These are phyloP conservation scores for Margaritifera margaritifera DNA, from an alignment of 2,888 invertebrate genomes.

Conservation along the genomic window DNA sequence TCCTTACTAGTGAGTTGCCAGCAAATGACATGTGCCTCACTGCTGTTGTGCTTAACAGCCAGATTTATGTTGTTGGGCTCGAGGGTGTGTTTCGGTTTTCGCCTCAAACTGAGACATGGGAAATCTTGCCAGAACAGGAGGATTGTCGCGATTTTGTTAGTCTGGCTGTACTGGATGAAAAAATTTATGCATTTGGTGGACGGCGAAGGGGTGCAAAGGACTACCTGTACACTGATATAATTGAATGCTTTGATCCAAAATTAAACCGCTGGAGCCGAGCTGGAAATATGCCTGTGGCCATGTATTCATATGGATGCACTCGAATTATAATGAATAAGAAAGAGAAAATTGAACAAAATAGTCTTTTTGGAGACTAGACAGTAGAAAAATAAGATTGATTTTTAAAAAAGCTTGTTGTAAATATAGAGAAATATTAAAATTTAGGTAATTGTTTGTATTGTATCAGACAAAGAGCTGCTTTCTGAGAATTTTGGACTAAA, in stretches of 20 bases:
- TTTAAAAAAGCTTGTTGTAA: too few relatives aligned
- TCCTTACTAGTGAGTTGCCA: slow-evolving; percentile 54
- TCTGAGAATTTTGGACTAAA: too few relatives aligned
- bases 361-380: too few relatives aligned
- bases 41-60: slow-evolving; percentile 56
- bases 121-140: slow-evolving; percentile 60
- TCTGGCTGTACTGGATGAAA: slow-evolving; percentile 62
- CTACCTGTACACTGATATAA: slow-evolving; percentile 61
- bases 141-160: slow-evolving; percentile 65
- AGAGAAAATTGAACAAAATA: too few relatives aligned
- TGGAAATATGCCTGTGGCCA: slow-evolving; percentile 57
- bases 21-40: slow-evolving; percentile 66
- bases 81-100: slow-evolving; percentile 63
- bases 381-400: too few relatives aligned
- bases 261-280: slow-evolving; percentile 52
- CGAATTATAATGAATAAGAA: slow-evolving; percentile 49
- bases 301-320: slow-evolving; percentile 68
- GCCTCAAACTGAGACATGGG: slow-evolving; percentile 56
- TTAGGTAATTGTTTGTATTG: too few relatives aligned
- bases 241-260: slow-evolving; percentile 59
- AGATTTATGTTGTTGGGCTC: slow-evolving; percentile 63
- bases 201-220: slow-evolving; percentile 63
- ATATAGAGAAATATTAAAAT: too few relatives aligned
- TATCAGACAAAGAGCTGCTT: too few relatives aligned
- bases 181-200: slow-evolving; percentile 63